Evolutionary conservation across 2,113 vertebrate genomes (phyloP), one percentile per base, ranked within the genome.

Genomic region (Mystacornis crossleyi): DNA sequence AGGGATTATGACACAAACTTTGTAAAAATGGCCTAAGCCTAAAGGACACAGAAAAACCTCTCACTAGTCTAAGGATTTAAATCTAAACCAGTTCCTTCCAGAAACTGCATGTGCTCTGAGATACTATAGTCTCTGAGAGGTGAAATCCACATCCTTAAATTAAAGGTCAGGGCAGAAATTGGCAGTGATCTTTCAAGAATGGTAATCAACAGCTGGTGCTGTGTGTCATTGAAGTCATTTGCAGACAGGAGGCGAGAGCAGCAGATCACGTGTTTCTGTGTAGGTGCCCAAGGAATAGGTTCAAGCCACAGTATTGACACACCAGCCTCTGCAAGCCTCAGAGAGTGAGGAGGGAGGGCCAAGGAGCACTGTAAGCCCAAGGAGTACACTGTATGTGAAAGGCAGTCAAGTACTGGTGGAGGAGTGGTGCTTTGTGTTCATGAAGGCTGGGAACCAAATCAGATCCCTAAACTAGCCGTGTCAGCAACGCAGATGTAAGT

Each of bases 281-380:
- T 18, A 84, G 28, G 74, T 45, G 25, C 26, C 23, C 34, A 50
- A 86, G 48, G 80, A 94, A 78, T 4, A 64, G 28, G 45, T 94
- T 7, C 42, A 53, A 86, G 40, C 11, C 24, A 7, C 0, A 0
- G 18, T 71, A 43, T 38, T 24, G 91, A 40, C 4, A 3, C 29
- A 33, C 23, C 61, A 82, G 36, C 43, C 28, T 60, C 26, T 48
- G 58, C 18, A 66, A 50, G 31, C 77, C 54, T 48, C 50, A 12
- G 36, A 43, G 50, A 21, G 15, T 19, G 36, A 60, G 54, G 31
- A 77, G 8, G 11, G 19, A 72, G 26, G 13, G 42, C 33, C 55
- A 15, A 51, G 72, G 64, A 78, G 45, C 55, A 16, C 31, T 13
- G 11, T 26, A 19, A 55, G 36, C 66, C 19, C 0, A 2, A 70